Percentiles rank a stretch among this genome's conserved stretches.
phyloP scores from a whole-genome alignment of 2,888 invertebrate genomes.

The Eupithecia vulgata region DNA sequence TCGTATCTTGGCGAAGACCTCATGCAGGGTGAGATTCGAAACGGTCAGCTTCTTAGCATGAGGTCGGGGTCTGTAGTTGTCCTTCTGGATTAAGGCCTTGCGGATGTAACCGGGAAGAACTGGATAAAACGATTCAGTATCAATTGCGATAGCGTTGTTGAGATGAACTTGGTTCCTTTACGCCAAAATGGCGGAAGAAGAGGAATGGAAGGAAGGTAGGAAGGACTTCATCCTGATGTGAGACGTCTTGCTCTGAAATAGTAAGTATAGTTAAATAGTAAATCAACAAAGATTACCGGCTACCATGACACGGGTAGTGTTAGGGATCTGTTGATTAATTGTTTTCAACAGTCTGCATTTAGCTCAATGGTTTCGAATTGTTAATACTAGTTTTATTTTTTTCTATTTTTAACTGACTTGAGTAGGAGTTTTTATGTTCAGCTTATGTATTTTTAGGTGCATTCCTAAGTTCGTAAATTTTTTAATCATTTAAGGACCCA shows the following conservation, averaged over 20 bases:
- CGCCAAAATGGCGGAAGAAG: neutral
- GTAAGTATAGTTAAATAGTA: neutral
- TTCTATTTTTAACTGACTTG: no score
- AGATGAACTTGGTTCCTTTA: neutral
- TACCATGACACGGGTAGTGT: no score
- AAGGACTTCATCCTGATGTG: neutral
- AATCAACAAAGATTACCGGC: neutral
- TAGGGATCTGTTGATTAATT: no score
- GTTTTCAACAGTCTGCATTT: no score
- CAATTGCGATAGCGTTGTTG: neutral
- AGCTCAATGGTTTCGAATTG: no score
- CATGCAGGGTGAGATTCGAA: conserved; percentile 57
- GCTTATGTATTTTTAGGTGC: no score
- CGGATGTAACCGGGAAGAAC: conserved; percentile 62
- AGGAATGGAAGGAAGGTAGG: neutral
- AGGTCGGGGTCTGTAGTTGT: conserved; percentile 43
- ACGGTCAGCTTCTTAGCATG: conserved; percentile 55
- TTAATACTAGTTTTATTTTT: no score
- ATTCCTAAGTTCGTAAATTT: no score
- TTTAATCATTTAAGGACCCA: no score
- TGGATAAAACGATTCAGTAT: conserved; percentile 36
- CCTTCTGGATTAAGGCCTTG: conserved; percentile 56
- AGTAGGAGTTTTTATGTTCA: no score
- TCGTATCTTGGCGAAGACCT: conserved; percentile 64
- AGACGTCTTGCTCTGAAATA: neutral